Conservation (phyloP, 2,797 vertebrate species). For the Molossus alvarezi region DNA sequence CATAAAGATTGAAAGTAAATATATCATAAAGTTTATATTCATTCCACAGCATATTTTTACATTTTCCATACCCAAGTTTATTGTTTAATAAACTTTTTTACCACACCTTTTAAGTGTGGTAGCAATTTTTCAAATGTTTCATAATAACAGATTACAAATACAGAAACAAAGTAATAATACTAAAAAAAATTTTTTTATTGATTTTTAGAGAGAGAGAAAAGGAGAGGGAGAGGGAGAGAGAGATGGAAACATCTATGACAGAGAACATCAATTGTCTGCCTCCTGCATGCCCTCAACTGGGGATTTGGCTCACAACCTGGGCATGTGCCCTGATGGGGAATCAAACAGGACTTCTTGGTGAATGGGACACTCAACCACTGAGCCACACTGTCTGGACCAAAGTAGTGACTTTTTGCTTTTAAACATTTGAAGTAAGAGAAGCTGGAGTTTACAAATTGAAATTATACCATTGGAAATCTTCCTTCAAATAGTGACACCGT, state of each 20-base stretch:
- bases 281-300: too few species aligned
- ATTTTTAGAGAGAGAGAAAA: too few species aligned
- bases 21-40: background rate
- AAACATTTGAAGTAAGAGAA: constrained; percentile 52
- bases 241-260: too few species aligned
- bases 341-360: too few species aligned
- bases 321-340: too few species aligned
- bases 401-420: constrained; percentile 20
- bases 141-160: rapidly evolving
- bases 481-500: constrained; percentile 22
- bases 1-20: background rate
- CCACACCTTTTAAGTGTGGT: background rate
- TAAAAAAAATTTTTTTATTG: too few species aligned
- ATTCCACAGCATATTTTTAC: background rate
- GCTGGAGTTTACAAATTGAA: background rate
- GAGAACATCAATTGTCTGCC: too few species aligned
- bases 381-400: too few species aligned
- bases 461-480: constrained; percentile 71
- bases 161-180: background rate
- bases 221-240: too few species aligned
- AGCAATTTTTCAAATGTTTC: background rate
- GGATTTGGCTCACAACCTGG: too few species aligned
- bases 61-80: background rate
- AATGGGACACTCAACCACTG: too few species aligned
- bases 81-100: background rate